A percentile compares a stretch with the other conserved stretches of the same genome.
Conservation (phyloP, 2,888 invertebrate genomes). For the Cheilosia variabilis region DNA sequence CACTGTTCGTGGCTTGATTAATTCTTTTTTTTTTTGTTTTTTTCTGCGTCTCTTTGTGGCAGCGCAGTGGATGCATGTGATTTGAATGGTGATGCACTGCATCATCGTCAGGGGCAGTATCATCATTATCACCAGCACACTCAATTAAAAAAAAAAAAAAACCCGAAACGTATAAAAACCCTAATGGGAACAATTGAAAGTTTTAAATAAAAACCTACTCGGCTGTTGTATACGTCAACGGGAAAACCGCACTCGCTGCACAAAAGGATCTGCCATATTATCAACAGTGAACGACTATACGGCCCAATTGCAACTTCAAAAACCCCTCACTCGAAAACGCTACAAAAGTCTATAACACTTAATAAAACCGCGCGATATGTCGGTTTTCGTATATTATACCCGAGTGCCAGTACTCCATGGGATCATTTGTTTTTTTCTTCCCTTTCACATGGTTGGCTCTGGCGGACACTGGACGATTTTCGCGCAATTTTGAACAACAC, state of each 20-base stretch:
- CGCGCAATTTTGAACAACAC: constrained; percentile 43
- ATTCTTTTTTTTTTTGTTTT: constrained; percentile 30
- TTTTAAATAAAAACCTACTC: constrained; percentile 53
- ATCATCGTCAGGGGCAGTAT: constrained; percentile 63
- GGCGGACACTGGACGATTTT: constrained; percentile 34
- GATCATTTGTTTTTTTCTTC: constrained; percentile 7
- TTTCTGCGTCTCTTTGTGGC: constrained; percentile 51
- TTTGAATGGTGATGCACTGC: constrained; percentile 71
- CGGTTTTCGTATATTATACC: constrained; percentile 62
- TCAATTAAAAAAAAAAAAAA: constrained; percentile 58
- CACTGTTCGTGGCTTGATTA: constrained; percentile 55
- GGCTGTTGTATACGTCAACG: constrained; percentile 48
- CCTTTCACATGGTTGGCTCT: constrained; percentile 4
- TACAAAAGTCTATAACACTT: constrained; percentile 72
- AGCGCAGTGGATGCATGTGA: constrained; percentile 69
- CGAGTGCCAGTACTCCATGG: constrained; percentile 23
- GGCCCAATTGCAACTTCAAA: constrained; percentile 30
- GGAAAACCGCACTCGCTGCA: constrained; percentile 51
- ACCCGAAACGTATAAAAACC: background rate
- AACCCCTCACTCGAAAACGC: constrained; percentile 56
- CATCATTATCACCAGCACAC: constrained; percentile 65
- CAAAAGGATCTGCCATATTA: constrained; percentile 64
- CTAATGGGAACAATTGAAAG: constrained; percentile 70
- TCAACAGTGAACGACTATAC: constrained; percentile 22
- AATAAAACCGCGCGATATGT: constrained; percentile 72